These are phyloP conservation scores for Cheilosia impressa DNA, from an alignment of 2,888 invertebrate species.

Conservation along the genomic window DNA sequence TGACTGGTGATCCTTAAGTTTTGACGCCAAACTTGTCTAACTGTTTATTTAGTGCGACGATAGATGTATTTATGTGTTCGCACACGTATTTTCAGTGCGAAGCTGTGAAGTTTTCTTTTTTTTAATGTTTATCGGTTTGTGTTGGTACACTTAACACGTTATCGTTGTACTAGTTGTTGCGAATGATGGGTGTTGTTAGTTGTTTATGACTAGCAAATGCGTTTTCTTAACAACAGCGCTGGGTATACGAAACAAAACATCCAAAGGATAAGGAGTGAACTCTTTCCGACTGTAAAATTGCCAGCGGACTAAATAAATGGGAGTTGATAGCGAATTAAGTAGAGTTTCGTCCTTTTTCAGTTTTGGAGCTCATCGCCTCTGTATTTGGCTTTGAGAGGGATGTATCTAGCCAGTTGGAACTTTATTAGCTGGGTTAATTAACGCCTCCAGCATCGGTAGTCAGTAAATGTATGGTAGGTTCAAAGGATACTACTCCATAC, in stretches of 20 bases:
- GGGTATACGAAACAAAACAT: not conserved
- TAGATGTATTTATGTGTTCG: conserved; percentile 20
- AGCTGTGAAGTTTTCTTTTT: not conserved
- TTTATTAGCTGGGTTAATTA: conserved; percentile 38
- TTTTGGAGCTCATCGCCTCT: not conserved
- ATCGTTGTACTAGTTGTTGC: conserved; percentile 1
- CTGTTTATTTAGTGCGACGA: conserved; percentile 33
- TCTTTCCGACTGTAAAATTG: conserved; percentile 56
- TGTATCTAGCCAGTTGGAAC: conserved; percentile 1
- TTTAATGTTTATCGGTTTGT: conserved; percentile 16
- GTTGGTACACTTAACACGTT: conserved; percentile 44
- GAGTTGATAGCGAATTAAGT: conserved; percentile 56
- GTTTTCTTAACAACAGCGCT: conserved; percentile 19
- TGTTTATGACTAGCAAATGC: conserved; percentile 52
- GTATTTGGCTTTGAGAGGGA: not conserved
- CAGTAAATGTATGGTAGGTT: conserved; percentile 3
- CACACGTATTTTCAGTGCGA: conserved; percentile 36
- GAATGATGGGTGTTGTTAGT: conserved; percentile 1
- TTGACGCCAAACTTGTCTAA: conserved; percentile 45
- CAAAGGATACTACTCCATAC: conserved; percentile 8
- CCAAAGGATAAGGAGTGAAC: conserved; percentile 27
- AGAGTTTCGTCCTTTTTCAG: conserved; percentile 39
- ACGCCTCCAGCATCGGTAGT: conserved; percentile 7
- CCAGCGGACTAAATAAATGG: conserved; percentile 46
- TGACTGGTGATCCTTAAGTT: conserved; percentile 53